Percentiles rank a stretch among this genome's conserved stretches.
phyloP scores from a whole-genome alignment of 1,140 invertebrate species.

The Lanistes nyassanus region DNA sequence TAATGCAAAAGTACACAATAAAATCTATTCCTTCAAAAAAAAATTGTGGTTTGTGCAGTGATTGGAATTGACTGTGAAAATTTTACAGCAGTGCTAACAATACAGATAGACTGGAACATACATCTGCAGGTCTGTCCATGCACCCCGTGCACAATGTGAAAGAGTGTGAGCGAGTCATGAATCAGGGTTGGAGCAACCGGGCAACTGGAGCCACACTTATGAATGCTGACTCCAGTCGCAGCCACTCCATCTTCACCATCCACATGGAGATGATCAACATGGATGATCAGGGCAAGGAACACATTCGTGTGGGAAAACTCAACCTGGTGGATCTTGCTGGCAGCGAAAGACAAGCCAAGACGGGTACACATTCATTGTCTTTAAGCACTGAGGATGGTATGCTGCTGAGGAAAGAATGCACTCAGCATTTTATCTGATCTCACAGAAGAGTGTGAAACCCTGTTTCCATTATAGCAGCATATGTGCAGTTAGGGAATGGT shows the following conservation, averaged over 20 bases:
- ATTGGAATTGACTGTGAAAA: too few species aligned
- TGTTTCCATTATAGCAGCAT: too few species aligned
- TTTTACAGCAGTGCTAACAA: neutral
- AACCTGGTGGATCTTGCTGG: constrained; percentile 87
- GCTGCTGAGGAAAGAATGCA: too few species aligned
- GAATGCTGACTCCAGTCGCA: constrained; percentile 84
- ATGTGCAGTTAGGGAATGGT: too few species aligned
- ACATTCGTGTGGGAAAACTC: constrained; percentile 70
- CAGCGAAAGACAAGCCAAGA: constrained; percentile 66
- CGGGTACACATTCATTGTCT: constrained; percentile 42
- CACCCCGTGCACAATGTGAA: constrained; percentile 80
- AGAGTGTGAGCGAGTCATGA: constrained; percentile 81
- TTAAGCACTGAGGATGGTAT: too few species aligned
- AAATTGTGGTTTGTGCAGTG: too few species aligned
- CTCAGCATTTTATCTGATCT: too few species aligned
- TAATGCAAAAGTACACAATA: too few species aligned
- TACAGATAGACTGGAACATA: neutral
- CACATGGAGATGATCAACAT: constrained; percentile 81
- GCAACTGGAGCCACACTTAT: constrained; percentile 83
- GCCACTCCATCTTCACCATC: constrained; percentile 92
- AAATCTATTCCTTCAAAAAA: too few species aligned
- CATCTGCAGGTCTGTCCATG: constrained; percentile 73
- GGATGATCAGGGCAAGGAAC: constrained; percentile 69
- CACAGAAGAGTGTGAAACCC: too few species aligned
- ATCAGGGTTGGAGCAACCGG: constrained; percentile 79